Percentiles rank a stretch among this genome's conserved stretches.
Conservation (phyloP, 2,797 vertebrate genomes). For the Ctenochaetus hawaiiensis region DNA sequence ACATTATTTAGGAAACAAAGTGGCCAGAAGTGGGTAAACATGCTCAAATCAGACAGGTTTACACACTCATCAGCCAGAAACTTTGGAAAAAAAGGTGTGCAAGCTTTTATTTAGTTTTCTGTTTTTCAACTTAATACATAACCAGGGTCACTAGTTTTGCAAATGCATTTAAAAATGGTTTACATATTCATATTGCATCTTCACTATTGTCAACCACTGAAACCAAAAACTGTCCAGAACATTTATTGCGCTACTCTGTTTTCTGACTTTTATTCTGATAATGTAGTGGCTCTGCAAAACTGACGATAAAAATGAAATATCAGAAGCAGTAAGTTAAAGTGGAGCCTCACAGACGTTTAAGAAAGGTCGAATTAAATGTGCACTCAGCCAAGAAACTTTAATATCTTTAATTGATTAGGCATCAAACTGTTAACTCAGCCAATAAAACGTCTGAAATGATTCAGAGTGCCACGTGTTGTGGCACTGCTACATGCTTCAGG, state of each 20-base stretch:
- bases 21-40: too few species aligned
- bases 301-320: conserved; percentile 8
- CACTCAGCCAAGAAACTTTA: background rate
- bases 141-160: too few species aligned
- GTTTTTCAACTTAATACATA: too few species aligned
- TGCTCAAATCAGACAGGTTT: too few species aligned
- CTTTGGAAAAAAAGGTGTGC: too few species aligned
- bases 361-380: conserved; percentile 2
- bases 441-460: background rate
- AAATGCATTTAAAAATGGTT: background rate
- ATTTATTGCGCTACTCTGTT: background rate
- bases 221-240: too few species aligned
- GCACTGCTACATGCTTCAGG: conserved; percentile 2
- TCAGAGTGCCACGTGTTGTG: background rate
- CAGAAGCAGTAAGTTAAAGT: background rate
- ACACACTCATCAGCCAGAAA: too few species aligned
- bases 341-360: background rate
- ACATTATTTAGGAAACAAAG: too few species aligned
- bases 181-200: conserved; percentile 3
- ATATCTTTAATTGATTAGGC: background rate
- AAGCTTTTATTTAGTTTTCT: too few species aligned
- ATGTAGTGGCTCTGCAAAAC: background rate
- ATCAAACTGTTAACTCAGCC: background rate
- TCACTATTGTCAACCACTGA: background rate
- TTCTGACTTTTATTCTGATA: background rate